Evolutionary conservation across 2,113 vertebrate genomes (phyloP), one percentile per base, ranked within the genome.

Genomic region (Thalassoma bifasciatum): DNA sequence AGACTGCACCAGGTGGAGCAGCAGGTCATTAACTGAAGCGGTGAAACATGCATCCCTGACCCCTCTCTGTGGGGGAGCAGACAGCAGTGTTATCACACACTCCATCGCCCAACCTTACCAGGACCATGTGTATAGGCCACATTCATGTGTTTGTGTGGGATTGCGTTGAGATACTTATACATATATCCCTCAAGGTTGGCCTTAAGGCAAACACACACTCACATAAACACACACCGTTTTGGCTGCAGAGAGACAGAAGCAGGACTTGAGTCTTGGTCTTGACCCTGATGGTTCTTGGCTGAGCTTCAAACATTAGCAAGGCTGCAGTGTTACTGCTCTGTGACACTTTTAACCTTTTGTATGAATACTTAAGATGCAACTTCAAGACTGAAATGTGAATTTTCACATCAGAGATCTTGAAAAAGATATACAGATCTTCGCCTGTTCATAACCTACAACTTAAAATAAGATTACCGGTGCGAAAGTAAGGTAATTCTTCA

Each of bases 1-100:
- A 72, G 51, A 57, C n/a, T 79, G 61, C 38, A 68, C 72, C 63
- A 51, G 65, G 62, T 26, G 52, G 66, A 36, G 26, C 1, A 83
- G 79, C 86, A 89, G 84, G 74, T 90, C 83, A 86, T 92, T 91
- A 92, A 74, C 59, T 61, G 74, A 83, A 85, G 52, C 79, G 85
- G 79, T 82, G 82, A 80, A 77, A 89, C 85, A 73, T 79, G 74
- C 61, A 65, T 73, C 72, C 42, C 67, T 82, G 71, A 80, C 75
- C 70, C 49, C 68, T 38, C 56, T 60, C 8, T 50, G 52, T 66
- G 67, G 46, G 66, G 66, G 16, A 82, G 75, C 63, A 69, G 76
- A 30, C 72, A 70, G 79, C 23, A 22, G 68, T 38, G 69, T 64
- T 75, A 83, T 85, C 11, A 77, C 77, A 81, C 36, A 78, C 59